Evolutionary conservation across 2,113 vertebrate species (phyloP).

Genomic region (Engraulis encrasicolus): DNA sequence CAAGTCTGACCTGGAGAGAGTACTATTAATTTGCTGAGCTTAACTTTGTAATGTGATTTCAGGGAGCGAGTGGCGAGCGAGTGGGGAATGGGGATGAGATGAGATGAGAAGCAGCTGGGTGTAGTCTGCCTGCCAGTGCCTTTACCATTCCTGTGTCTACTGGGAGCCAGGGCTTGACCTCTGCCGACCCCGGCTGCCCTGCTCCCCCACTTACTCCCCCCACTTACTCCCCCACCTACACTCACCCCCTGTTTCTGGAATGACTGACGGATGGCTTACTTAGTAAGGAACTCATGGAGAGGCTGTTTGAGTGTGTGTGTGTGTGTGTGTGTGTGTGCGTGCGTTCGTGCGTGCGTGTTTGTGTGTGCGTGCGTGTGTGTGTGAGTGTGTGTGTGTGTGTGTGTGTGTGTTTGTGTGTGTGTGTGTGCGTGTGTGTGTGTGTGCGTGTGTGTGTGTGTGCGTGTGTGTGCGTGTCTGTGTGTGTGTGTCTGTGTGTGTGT

Average conservation of each 20-base stretch:
- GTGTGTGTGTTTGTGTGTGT: neutral
- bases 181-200: neutral
- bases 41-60: neutral
- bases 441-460: neutral
- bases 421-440: neutral
- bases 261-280: neutral
- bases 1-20: neutral
- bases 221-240: too few species aligned
- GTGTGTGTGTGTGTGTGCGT: neutral
- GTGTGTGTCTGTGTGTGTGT: too few species aligned
- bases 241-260: neutral
- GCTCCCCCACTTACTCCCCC: too few species aligned
- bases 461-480: too few species aligned
- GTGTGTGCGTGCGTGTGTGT: neutral
- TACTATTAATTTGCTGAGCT: neutral
- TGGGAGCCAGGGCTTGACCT: neutral
- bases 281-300: neutral
- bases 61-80: too few species aligned
- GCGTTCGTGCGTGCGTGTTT: neutral
- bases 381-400: neutral
- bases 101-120: neutral
- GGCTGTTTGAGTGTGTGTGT: neutral
- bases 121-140: neutral
- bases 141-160: neutral
- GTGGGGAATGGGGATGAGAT: too few species aligned